A percentile compares a stretch with the other conserved stretches of the same genome.
Evolutionary conservation across 2,888 invertebrate species (phyloP).

Genomic region (Microchrysa polita): DNA sequence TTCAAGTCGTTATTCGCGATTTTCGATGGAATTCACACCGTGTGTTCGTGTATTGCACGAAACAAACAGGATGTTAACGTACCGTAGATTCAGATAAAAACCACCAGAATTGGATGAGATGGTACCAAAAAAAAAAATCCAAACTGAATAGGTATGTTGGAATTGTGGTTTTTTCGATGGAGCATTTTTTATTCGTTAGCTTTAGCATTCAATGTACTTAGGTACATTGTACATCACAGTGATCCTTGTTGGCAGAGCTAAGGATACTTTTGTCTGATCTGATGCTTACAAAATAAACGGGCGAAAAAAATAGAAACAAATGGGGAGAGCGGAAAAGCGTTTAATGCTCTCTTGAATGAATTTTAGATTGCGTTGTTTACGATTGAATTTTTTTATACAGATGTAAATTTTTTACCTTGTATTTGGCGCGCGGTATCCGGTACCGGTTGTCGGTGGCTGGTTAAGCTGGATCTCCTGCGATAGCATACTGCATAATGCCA

Average conservation of each 20-base stretch:
- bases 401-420: slow-evolving; percentile 57
- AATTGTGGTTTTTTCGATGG: slow-evolving; percentile 30
- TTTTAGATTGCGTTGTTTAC: slow-evolving; percentile 66
- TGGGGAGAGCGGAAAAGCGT: slow-evolving; percentile 54
- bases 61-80: not conserved
- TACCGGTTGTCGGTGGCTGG: not conserved
- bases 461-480: too few species aligned
- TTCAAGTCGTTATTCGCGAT: slow-evolving; percentile 38
- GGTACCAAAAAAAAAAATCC: slow-evolving; percentile 28
- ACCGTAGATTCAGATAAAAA: not conserved
- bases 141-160: slow-evolving; percentile 12
- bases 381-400: slow-evolving; percentile 62
- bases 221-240: too few species aligned
- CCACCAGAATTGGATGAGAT: not conserved
- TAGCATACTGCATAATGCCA: slow-evolving; percentile 13
- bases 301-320: not conserved
- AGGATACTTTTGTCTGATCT: too few species aligned
- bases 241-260: not conserved
- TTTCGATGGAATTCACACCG: slow-evolving; percentile 30
- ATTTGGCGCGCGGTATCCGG: not conserved
- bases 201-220: not conserved
- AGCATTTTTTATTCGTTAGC: not conserved
- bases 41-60: not conserved
- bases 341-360: slow-evolving; percentile 65
- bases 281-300: not conserved